Evolutionary conservation across 2,797 vertebrate genomes (phyloP), one percentile per base, ranked within the genome.

Genomic region (Limnodromus scolopaceus): DNA sequence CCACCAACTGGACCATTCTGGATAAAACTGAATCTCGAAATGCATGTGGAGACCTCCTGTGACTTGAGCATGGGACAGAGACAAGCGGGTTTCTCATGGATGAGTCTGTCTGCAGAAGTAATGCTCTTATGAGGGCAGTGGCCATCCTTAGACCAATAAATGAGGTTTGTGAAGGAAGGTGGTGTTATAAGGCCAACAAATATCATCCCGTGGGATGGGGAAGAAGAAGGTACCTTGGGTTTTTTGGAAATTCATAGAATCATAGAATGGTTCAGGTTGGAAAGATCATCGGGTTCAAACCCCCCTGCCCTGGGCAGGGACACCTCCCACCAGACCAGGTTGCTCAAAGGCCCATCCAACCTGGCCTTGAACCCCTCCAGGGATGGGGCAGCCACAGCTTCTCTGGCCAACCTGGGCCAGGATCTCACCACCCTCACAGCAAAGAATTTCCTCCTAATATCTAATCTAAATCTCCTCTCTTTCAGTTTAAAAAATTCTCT

Each of bases 91-190:
- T 69, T 75, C 55, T 57, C 58, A 8, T 8, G 3, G 30, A 25
- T 13, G 18, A 69, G 20, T 17, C 63, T 69, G 19, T 39, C 11
- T 39, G 58, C 12, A 61, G n/a, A 66, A 45, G 23, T 16, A 69
- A 49, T 0, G 1, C 9, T 79, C 8, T 72, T 1, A 1, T 15
- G 46, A 75, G 14, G n/a, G 49, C 75, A 49, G 27, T 34, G 66
- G 23, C 81, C 74, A 63, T 41, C 28, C 32, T 80, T 32, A 34
- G 28, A 25, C 7, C 9, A 34, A 78, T 25, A 61, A 57, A 65
- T 17, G 2, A 69, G 7, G 12, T 36, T 83, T 83, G 23, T 65
- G 30, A 48, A 38, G 3, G 34, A 41, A 61, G 20, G 15, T 27
- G 39, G 13, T 25, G 13, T 51, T 43, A 28, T 16, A 63, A 87